phyloP scores from a whole-genome alignment of 2,888 invertebrate genomes.

The Shargacucullia verbasci region DNA sequence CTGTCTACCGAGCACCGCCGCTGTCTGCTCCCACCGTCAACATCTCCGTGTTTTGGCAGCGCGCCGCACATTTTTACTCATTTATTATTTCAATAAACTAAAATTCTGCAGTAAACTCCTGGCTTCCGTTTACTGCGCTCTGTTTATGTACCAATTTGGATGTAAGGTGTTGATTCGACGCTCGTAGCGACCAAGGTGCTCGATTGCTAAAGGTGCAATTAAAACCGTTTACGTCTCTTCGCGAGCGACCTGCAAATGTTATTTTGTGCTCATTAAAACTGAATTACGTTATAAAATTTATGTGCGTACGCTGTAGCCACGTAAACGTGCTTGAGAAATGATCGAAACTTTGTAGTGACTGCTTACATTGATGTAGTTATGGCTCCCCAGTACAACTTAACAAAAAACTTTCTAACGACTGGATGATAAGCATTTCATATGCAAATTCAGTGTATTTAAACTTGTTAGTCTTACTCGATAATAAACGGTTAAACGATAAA shows the following conservation, averaged over 20 bases:
- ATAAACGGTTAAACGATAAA: slow-evolving; percentile 12
- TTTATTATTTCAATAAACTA: slow-evolving; percentile 61
- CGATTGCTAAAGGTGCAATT: slow-evolving; percentile 76
- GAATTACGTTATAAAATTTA: slow-evolving; percentile 84
- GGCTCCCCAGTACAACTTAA: slow-evolving; percentile 1
- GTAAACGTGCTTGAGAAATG: slow-evolving; percentile 73
- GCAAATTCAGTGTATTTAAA: slow-evolving; percentile 1
- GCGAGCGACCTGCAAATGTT: slow-evolving; percentile 84
- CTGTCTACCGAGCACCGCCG: slow-evolving; percentile 66
- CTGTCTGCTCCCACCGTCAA: slow-evolving; percentile 62
- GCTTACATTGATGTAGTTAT: slow-evolving; percentile 39
- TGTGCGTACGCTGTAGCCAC: slow-evolving; percentile 73
- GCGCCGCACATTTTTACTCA: slow-evolving; percentile 51
- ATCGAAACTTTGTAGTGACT: slow-evolving; percentile 77
- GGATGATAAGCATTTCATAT: slow-evolving; percentile 1
- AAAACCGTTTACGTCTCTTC: slow-evolving; percentile 82
- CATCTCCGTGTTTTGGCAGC: slow-evolving; percentile 69
- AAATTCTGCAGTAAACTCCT: slow-evolving; percentile 50
- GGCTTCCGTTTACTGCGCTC: slow-evolving; percentile 62
- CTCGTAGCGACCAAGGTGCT: slow-evolving; percentile 68
- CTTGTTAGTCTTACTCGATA: not conserved
- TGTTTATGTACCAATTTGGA: slow-evolving; percentile 69
- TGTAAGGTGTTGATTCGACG: slow-evolving; percentile 78
- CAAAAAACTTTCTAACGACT: slow-evolving; percentile 13
- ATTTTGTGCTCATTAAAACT: slow-evolving; percentile 81